These are phyloP conservation scores for Drosophila subpulchrella DNA, from an alignment of 1,140 invertebrate species.

Conservation along the genomic window DNA sequence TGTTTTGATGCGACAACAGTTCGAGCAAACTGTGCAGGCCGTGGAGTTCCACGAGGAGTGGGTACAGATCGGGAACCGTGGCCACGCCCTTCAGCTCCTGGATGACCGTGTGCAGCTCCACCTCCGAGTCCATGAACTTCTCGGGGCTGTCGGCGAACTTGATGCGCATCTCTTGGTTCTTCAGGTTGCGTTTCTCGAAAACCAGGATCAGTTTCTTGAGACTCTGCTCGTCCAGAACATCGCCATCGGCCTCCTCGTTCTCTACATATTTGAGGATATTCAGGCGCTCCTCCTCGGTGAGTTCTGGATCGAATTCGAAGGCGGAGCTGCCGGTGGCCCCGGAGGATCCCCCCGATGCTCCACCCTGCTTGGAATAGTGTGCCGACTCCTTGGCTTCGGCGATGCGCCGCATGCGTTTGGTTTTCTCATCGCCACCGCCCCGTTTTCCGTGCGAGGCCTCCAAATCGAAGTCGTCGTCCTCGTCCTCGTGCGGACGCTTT, in stretches of 20 bases:
- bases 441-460: constrained; percentile 55
- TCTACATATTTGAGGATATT: constrained; percentile 94
- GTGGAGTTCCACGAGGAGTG: constrained; percentile 94
- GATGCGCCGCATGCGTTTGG: constrained; percentile 79
- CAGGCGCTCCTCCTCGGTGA: constrained; percentile 89
- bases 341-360: constrained; percentile 46
- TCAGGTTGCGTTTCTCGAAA: constrained; percentile 97
- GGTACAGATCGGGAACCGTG: constrained; percentile 98
- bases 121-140: constrained; percentile 99
- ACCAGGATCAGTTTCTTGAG: constrained; percentile 95
- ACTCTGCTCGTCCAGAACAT: constrained; percentile 92
- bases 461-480: constrained; percentile 84
- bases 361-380: constrained; percentile 82
- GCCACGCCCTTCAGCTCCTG: constrained; percentile 97
- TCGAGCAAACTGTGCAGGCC: constrained; percentile 96
- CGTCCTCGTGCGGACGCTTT: constrained; percentile 90
- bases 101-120: constrained; percentile 96
- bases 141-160: constrained; percentile 99
- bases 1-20: constrained; percentile 98
- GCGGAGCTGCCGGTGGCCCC: constrained; percentile 11
- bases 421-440: constrained; percentile 69
- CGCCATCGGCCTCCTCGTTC: constrained; percentile 91
- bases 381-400: constrained; percentile 84
- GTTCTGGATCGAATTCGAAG: constrained; percentile 85
- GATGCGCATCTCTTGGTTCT: constrained; percentile 99